Base-by-base conservation (phyloP, 92 coral and sea anemone species). In the Paramuricea clavata region DNA sequence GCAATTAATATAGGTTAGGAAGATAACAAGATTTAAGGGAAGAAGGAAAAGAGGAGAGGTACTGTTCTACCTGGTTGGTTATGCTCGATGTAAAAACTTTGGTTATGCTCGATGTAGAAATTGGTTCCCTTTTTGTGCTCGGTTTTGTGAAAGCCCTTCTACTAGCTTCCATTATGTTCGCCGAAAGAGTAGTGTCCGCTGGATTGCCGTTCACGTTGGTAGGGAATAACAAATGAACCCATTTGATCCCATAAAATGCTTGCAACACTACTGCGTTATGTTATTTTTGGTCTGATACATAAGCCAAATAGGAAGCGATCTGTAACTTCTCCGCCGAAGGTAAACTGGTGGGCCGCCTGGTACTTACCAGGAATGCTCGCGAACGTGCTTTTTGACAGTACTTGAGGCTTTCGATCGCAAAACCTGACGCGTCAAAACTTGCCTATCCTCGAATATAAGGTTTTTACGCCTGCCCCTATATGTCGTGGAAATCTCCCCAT, bases 71-170 rank as follows among this genome's bases (percentile, higher is more conserved):
- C n/a, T n/a, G n/a, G 3, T 30, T 35, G 25, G 39, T 49, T 47
- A 83, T 23, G 13, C 31, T 33, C 9, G 57, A 31, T 31, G 26
- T 30, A n/a, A 86, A 61, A n/a, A 72, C 59, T n/a, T n/a, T n/a
- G n/a, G n/a, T n/a, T n/a, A n/a, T n/a, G n/a, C n/a, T n/a, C n/a
- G n/a, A n/a, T n/a, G n/a, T n/a, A n/a, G n/a, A n/a, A n/a, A n/a
- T n/a, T 16, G 90, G 86, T 78, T 86, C 86, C 80, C 78, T 78
- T 82, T 86, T 86, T 42, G 13, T 33, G 26, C 60, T 36, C 5
- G 73, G 86, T 49, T 44, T 35, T 4, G 25, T 52, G 74, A 42
- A 76, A 10, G 87, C n/a, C n/a, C n/a, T n/a, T n/a, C n/a, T n/a
- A n/a, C n/a, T n/a, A n/a, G n/a, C n/a, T n/a, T n/a, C n/a, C n/a